Conservation (phyloP, 2,888 invertebrate genomes). For the Iphiclides podalirius region DNA sequence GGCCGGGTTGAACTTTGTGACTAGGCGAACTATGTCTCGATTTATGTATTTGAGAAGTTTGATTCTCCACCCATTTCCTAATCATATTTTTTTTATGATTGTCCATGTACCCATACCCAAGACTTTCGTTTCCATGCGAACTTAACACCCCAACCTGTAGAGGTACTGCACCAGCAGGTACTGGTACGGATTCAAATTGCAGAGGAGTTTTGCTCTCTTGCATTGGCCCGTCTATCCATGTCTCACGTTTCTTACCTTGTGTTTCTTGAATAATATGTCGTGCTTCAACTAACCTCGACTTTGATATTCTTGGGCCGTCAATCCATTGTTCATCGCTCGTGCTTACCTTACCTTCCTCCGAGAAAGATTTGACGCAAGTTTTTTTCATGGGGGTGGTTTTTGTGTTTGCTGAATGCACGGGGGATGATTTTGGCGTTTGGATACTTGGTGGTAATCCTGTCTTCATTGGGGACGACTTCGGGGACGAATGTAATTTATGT, state of each 20-base stretch:
- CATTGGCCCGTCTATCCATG: constrained; percentile 98
- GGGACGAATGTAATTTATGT: constrained; percentile 80
- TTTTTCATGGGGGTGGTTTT: constrained; percentile 79
- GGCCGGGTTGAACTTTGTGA: constrained; percentile 50
- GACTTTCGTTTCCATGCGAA: constrained; percentile 68
- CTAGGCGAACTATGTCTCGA: constrained; percentile 80
- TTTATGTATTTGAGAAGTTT: constrained; percentile 89
- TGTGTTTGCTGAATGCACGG: constrained; percentile 66
- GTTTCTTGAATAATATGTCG: constrained; percentile 89
- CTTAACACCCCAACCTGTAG: constrained; percentile 66
- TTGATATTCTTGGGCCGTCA: constrained; percentile 95
- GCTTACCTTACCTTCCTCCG: constrained; percentile 63
- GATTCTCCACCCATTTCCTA: constrained; percentile 95
- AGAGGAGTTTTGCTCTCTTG: constrained; percentile 79
- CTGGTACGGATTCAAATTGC: constrained; percentile 78
- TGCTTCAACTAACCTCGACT: constrained; percentile 90
- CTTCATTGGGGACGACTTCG: constrained; percentile 80
- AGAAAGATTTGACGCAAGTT: constrained; percentile 58
- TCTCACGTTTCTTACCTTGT: constrained; percentile 90
- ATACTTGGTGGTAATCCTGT: constrained; percentile 50
- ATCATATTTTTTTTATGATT: constrained; percentile 96
- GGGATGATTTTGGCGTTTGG: constrained; percentile 77
- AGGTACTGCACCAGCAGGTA: constrained; percentile 75
- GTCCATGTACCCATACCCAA: constrained; percentile 94
- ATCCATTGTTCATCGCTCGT: constrained; percentile 96